Percentiles rank a stretch among this genome's conserved stretches.
phyloP scores from a whole-genome alignment of 92 coral and sea anemone species.

The Micromussa lordhowensis region DNA sequence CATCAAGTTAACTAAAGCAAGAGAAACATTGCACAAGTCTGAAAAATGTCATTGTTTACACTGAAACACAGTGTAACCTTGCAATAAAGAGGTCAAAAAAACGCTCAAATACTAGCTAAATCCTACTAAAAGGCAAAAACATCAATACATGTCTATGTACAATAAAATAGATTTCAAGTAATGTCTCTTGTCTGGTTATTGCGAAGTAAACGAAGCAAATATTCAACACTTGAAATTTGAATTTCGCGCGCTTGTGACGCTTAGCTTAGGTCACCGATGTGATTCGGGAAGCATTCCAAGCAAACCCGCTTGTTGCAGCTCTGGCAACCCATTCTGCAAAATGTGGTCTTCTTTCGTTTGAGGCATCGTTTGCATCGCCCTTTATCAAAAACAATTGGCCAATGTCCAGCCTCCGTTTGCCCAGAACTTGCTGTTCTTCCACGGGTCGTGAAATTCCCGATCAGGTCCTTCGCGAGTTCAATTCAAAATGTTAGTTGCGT shows the following conservation, averaged over 20 bases:
- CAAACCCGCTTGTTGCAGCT: constrained; percentile 19
- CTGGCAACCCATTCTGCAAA: constrained; percentile 37
- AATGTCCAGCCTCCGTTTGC: constrained; percentile 49
- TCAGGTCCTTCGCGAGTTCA: constrained; percentile 50
- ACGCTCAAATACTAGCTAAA: background rate
- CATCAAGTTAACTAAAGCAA: too few species aligned
- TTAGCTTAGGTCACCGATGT: constrained; percentile 9
- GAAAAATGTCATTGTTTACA: background rate
- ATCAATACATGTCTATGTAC: background rate
- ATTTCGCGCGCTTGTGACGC: constrained; percentile 23
- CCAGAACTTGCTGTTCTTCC: constrained; percentile 33
- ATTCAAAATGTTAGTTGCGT: constrained; percentile 58
- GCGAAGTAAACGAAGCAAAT: background rate
- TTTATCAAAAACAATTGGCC: constrained; percentile 48
- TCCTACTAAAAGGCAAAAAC: background rate
- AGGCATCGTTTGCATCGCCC: constrained; percentile 49
- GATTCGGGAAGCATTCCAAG: constrained; percentile 22
- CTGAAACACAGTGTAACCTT: background rate
- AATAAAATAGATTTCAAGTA: constrained; percentile 24
- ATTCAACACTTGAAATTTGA: background rate
- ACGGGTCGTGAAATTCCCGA: constrained; percentile 40
- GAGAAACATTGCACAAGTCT: background rate
- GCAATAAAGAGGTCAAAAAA: background rate
- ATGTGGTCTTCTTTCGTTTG: constrained; percentile 2
- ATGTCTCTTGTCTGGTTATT: constrained; percentile 7